Conservation (phyloP, 2,113 vertebrate genomes). For the Fukomys damarensis region DNA sequence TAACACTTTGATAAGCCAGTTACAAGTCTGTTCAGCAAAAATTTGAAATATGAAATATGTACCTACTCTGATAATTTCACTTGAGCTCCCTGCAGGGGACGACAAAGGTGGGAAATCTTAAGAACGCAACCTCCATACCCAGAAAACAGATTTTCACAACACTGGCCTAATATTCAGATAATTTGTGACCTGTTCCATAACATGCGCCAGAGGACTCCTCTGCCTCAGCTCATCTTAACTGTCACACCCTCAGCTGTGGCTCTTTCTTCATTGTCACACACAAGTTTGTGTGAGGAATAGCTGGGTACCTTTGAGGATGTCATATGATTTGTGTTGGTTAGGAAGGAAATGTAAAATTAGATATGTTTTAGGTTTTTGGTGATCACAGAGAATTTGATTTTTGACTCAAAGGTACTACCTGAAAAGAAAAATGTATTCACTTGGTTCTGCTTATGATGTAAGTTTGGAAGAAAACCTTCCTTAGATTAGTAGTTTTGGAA, state of each 20-base stretch:
- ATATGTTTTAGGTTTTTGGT: not conserved
- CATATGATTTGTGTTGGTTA: not conserved
- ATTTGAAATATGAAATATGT: slow-evolving; percentile 57
- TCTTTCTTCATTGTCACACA: slow-evolving; percentile 36
- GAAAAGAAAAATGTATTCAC: not conserved
- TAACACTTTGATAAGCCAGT: not conserved
- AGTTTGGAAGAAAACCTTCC: not conserved
- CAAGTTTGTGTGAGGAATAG: not conserved
- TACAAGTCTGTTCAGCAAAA: slow-evolving; percentile 33
- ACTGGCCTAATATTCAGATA: not conserved
- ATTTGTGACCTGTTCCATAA: not conserved
- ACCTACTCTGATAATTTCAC: slow-evolving; percentile 70
- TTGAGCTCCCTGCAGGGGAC: slow-evolving; percentile 74
- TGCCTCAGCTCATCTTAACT: not conserved
- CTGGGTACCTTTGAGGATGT: not conserved
- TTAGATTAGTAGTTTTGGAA: not conserved
- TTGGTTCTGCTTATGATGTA: not conserved
- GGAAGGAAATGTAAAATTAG: not conserved
- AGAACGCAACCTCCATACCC: not conserved
- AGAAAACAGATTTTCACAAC: slow-evolving; percentile 69
- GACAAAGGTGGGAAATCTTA: slow-evolving; percentile 60
- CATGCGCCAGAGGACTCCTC: not conserved
- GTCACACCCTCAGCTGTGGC: slow-evolving; percentile 7
- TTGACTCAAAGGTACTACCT: slow-evolving; percentile 18
- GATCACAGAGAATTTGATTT: slow-evolving; percentile 2